phyloP scores from a whole-genome alignment of 1,140 invertebrate species.

The Drosophila arawakana region DNA sequence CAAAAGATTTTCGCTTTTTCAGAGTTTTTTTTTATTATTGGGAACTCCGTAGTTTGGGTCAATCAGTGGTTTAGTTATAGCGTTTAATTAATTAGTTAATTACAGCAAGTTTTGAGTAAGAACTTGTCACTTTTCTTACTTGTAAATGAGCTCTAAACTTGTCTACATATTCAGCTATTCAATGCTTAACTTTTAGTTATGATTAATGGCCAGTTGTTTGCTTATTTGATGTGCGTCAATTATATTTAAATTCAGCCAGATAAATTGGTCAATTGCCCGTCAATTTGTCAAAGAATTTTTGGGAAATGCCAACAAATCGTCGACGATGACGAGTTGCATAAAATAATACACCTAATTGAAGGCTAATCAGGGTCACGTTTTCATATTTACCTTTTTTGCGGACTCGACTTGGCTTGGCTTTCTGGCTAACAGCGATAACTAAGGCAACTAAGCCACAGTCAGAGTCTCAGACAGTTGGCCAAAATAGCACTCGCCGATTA shows the following conservation, averaged over 20 bases:
- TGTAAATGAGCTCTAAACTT: no score
- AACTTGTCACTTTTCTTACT: not conserved
- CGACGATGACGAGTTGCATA: not conserved
- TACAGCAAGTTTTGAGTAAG: not conserved
- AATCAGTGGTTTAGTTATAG: not conserved
- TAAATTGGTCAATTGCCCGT: not conserved
- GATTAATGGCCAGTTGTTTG: no score
- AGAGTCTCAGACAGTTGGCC: conserved; percentile 25
- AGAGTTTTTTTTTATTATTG: not conserved
- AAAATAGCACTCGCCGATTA: conserved; percentile 60
- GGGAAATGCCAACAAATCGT: not conserved
- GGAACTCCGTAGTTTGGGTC: not conserved
- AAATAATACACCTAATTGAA: conserved; percentile 43
- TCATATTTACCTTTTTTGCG: conserved; percentile 45
- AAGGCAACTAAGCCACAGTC: conserved; percentile 56
- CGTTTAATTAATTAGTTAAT: conserved; percentile 1
- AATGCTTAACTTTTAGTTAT: no score
- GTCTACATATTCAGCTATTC: no score
- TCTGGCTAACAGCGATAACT: conserved; percentile 20
- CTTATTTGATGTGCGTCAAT: not conserved
- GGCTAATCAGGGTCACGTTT: conserved; percentile 32
- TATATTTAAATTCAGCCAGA: not conserved
- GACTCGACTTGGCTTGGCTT: not conserved
- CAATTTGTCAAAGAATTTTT: not conserved
- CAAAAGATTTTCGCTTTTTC: conserved; percentile 9